Conservation (phyloP, 2,113 vertebrate genomes). For the Mixornis gularis region DNA sequence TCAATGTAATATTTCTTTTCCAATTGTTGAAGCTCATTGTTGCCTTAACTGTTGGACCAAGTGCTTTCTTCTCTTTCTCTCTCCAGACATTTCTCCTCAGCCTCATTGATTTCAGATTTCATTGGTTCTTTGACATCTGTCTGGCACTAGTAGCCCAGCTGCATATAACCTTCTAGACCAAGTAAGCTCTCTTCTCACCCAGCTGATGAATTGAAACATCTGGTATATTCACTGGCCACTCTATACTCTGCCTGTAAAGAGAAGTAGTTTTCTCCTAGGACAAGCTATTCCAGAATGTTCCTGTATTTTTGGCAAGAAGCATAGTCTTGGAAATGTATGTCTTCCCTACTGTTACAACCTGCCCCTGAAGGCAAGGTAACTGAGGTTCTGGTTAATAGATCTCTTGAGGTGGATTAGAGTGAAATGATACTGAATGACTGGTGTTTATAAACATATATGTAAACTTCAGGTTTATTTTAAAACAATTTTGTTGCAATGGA, state of each 20-base stretch:
- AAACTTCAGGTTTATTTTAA: not conserved
- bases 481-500: not conserved
- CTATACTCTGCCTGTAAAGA: not conserved
- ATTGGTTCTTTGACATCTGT: not conserved
- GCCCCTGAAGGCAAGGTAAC: not conserved
- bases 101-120: not conserved
- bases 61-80: not conserved
- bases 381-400: not conserved
- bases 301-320: not conserved
- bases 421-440: not conserved
- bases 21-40: not conserved
- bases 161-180: not conserved
- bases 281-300: not conserved
- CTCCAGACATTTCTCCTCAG: not conserved
- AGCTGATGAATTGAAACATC: not conserved
- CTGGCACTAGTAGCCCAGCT: not conserved
- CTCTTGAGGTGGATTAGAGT: not conserved
- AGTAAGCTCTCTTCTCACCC: not conserved
- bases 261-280: not conserved
- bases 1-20: not conserved
- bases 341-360: not conserved
- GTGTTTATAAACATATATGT: not conserved
- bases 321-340: not conserved
- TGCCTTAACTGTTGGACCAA: not conserved
- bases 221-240: rapidly evolving